Conservation (phyloP, 2,113 vertebrate species). For the Dicerorhinus sumatrensis region DNA sequence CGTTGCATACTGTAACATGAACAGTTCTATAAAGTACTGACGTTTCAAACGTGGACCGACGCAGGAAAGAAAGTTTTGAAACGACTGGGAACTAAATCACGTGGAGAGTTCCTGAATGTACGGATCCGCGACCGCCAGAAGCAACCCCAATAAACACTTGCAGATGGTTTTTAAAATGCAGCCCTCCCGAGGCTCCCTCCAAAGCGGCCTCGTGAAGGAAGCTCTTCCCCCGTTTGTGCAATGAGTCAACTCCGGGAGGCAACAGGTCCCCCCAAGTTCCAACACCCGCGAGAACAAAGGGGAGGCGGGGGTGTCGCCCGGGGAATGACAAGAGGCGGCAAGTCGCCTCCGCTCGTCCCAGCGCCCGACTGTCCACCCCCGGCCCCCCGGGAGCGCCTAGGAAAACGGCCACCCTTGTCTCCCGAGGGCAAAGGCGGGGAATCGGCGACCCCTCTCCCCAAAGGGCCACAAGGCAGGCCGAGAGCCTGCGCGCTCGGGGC, state of each 20-base stretch:
- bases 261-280: neutral
- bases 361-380: neutral
- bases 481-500: neutral
- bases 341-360: too few relatives aligned
- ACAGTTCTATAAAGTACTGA: neutral
- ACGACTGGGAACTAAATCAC: neutral
- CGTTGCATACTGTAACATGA: neutral
- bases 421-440: neutral
- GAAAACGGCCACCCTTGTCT: neutral
- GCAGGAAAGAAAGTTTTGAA: neutral
- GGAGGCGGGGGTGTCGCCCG: neutral
- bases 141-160: neutral
- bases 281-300: slow-evolving; percentile 36
- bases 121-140: neutral
- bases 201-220: neutral
- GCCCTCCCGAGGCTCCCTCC: neutral
- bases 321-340: neutral
- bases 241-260: neutral
- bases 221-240: neutral
- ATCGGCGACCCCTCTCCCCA: too few relatives aligned
- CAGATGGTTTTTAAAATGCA: neutral
- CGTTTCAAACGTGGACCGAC: neutral
- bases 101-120: neutral
- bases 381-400: neutral
- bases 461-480: neutral